Percentiles rank a stretch among this genome's conserved stretches.
These are phyloP conservation scores for Acrocephalus arundinaceus DNA, from an alignment of 2,113 vertebrate genomes.

Conservation along the genomic window DNA sequence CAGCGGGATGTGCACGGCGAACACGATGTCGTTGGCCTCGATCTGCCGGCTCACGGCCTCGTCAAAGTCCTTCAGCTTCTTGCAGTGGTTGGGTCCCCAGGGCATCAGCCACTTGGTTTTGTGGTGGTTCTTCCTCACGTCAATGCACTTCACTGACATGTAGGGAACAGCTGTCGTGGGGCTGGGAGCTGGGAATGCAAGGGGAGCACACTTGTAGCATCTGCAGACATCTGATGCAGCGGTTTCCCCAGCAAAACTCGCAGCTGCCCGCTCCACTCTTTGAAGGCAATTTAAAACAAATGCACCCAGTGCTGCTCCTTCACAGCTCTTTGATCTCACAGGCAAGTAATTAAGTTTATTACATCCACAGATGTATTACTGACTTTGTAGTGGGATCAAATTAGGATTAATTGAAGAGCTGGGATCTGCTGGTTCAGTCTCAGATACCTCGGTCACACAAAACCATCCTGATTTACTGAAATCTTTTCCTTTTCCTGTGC, in stretches of 20 bases:
- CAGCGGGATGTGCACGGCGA: constrained; percentile 88
- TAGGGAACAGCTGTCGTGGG: constrained; percentile 87
- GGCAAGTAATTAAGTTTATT: background rate
- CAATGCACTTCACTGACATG: constrained; percentile 89
- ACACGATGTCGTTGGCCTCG: constrained; percentile 94
- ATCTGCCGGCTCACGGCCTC: constrained; percentile 89
- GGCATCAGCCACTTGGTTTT: constrained; percentile 89
- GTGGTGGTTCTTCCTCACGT: constrained; percentile 80
- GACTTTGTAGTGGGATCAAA: background rate
- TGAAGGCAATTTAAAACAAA: background rate
- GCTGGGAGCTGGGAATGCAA: constrained; percentile 82
- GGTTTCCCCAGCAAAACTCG: background rate
- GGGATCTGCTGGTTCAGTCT: background rate
- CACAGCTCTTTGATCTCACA: background rate
- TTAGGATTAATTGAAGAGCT: background rate
- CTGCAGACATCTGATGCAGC: background rate
- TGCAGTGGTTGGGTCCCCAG: constrained; percentile 88
- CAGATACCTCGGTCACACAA: background rate
- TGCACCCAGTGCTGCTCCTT: background rate
- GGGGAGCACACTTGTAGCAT: background rate
- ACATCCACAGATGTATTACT: background rate
- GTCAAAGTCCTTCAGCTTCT: constrained; percentile 86
- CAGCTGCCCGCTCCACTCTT: background rate
- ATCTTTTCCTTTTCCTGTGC: background rate
- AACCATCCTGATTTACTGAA: background rate